These are phyloP conservation scores for Rhadina sibilatrix DNA, from an alignment of 2,113 vertebrate species.

Conservation along the genomic window DNA sequence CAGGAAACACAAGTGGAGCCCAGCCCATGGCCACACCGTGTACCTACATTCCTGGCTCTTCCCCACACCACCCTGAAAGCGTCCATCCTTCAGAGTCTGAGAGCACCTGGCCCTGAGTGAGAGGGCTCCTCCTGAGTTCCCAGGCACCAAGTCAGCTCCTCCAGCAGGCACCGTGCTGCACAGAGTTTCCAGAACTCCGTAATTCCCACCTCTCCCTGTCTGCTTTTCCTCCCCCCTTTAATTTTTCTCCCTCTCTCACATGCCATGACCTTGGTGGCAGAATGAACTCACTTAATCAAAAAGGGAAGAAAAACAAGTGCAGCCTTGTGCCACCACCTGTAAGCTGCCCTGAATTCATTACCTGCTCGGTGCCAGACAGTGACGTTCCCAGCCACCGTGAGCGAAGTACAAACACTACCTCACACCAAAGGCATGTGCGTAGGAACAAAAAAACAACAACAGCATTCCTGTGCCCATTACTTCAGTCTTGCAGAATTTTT, in stretches of 20 bases:
- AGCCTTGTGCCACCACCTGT: slow-evolving; percentile 54
- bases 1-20: neutral
- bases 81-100: neutral
- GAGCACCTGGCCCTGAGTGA: neutral
- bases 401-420: slow-evolving; percentile 47
- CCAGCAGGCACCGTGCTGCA: neutral
- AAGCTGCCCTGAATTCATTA: slow-evolving; percentile 30
- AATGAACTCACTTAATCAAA: neutral
- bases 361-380: slow-evolving; percentile 44
- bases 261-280: neutral
- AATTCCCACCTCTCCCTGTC: neutral
- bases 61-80: fast-evolving
- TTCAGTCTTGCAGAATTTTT: neutral
- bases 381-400: slow-evolving; percentile 39
- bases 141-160: neutral
- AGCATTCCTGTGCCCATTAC: slow-evolving; percentile 47
- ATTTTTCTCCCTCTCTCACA: neutral
- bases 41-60: neutral
- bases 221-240: neutral
- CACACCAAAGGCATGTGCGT: slow-evolving; percentile 58
- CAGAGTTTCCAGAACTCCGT: neutral
- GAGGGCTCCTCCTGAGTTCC: neutral
- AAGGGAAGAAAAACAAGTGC: slow-evolving; percentile 6
- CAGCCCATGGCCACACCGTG: fast-evolving
- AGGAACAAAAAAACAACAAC: slow-evolving; percentile 63